Evolutionary conservation across 92 coral and sea anemone species (phyloP).

Genomic region (Umimayanthus kanabou): DNA sequence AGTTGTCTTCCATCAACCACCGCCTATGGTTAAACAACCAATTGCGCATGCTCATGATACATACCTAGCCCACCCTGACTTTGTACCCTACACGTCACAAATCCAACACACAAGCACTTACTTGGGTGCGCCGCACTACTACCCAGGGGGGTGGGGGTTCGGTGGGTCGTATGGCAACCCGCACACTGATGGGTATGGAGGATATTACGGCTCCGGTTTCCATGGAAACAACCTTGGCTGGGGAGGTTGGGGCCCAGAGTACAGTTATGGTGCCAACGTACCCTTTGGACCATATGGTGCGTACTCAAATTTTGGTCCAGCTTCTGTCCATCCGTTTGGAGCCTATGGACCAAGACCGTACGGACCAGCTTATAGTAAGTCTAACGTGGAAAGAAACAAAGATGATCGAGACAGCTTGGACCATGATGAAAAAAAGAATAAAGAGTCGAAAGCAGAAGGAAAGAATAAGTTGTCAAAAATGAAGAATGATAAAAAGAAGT

Average conservation of each 20-base stretch:
- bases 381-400: constrained; percentile 45
- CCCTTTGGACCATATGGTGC: background rate
- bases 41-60: constrained; percentile 66
- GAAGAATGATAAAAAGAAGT: background rate
- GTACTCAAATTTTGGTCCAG: background rate
- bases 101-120: constrained; percentile 64
- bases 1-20: constrained; percentile 87
- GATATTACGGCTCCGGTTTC: background rate
- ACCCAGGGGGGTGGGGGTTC: constrained; percentile 77
- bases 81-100: constrained; percentile 69
- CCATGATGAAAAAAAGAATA: background rate
- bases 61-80: constrained; percentile 63
- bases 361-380: constrained; percentile 61
- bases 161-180: constrained; percentile 46
- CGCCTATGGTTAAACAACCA: constrained; percentile 80
- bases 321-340: background rate
- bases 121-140: constrained; percentile 84
- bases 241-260: constrained; percentile 20
- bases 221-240: constrained; percentile 3
- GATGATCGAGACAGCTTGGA: background rate
- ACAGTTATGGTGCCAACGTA: constrained; percentile 15
- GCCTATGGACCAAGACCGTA: background rate
- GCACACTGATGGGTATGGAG: background rate
- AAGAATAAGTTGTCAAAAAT: background rate
- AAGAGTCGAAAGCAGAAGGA: background rate